Evolutionary conservation across 2,113 vertebrate species (phyloP).

Genomic region (Trogon surrucura): DNA sequence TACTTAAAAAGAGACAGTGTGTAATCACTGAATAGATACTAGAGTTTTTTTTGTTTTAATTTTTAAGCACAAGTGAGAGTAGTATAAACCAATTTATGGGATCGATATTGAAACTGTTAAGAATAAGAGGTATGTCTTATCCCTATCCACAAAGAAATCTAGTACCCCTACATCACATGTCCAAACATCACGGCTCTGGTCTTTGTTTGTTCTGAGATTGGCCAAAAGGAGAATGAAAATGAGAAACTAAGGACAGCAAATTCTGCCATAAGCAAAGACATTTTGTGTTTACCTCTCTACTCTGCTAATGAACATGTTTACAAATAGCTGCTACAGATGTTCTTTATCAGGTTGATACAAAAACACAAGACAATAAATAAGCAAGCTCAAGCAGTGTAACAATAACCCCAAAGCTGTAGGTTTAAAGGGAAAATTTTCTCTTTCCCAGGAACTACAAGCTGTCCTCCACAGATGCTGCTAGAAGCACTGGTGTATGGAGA

Average conservation of each 20-base stretch:
- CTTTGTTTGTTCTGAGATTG: background rate
- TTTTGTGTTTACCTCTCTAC: background rate
- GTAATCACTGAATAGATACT: background rate
- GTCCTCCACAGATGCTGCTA: background rate
- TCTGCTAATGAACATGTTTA: background rate
- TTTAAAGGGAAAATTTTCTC: background rate
- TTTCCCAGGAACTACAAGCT: background rate
- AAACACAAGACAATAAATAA: background rate
- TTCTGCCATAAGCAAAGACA: background rate
- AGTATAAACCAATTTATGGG: background rate
- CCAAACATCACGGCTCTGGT: background rate
- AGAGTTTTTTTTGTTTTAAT: background rate
- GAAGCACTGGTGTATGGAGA: background rate
- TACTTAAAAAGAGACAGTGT: background rate
- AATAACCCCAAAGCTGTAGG: background rate
- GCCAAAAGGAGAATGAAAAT: background rate
- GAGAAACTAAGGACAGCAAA: background rate
- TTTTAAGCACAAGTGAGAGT: background rate
- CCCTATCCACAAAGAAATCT: background rate
- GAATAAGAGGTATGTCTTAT: background rate
- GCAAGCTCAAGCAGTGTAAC: background rate
- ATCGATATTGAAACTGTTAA: background rate
- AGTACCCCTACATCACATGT: accelerated
- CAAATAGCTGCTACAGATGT: background rate
- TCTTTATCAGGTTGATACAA: background rate